Conservation (phyloP, 2,113 vertebrate species). For the Oplegnathus fasciatus region DNA sequence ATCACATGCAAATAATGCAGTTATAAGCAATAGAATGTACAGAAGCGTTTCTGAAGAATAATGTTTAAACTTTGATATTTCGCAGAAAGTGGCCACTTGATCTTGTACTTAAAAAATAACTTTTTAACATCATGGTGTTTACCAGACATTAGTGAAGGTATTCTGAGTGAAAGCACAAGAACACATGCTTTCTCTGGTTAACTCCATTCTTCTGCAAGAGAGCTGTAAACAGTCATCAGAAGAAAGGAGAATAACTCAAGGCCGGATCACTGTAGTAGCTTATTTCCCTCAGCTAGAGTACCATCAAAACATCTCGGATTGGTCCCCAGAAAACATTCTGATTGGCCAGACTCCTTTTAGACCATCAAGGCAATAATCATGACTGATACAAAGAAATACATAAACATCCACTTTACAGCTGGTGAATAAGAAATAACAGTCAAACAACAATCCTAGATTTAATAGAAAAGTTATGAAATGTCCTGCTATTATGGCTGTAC, state of each 20-base stretch:
- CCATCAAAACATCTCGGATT: conserved; percentile 44
- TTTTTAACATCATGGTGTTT: conserved; percentile 8
- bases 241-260: conserved; percentile 53
- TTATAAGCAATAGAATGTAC: conserved; percentile 48
- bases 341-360: conserved; percentile 53
- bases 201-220: conserved; percentile 17
- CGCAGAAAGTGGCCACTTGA: conserved; percentile 7
- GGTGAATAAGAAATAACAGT: conserved; percentile 73
- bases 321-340: conserved; percentile 66
- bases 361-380: conserved; percentile 63
- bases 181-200: conserved; percentile 6
- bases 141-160: conserved; percentile 26
- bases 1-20: conserved; percentile 60
- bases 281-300: conserved; percentile 56
- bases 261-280: conserved; percentile 53
- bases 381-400: conserved; percentile 47
- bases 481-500: conserved; percentile 61
- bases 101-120: conserved; percentile 5
- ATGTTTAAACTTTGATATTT: conserved; percentile 46
- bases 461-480: conserved; percentile 58
- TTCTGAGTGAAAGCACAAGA: conserved; percentile 33
- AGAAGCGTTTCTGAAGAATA: conserved; percentile 25
- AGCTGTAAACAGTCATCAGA: conserved; percentile 40
- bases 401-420: conserved; percentile 61
- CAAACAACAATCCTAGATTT: conserved; percentile 48